Percentiles rank a stretch among this genome's conserved stretches.
phyloP scores from a whole-genome alignment of 2,888 invertebrate species.

The Punctoribates punctum region DNA sequence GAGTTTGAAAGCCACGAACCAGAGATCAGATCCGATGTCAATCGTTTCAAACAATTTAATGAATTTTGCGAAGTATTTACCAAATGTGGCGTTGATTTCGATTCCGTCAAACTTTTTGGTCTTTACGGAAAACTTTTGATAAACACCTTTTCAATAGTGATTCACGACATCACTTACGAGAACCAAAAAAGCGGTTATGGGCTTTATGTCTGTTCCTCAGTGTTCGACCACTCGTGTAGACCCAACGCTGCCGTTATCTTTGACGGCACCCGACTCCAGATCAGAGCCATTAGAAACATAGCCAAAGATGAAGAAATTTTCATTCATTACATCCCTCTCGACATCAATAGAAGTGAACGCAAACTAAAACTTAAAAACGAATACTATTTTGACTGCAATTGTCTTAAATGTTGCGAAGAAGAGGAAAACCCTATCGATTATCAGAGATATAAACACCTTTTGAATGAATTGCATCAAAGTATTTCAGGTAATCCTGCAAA shows the following conservation, averaged over 20 bases:
- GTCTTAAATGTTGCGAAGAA: not conserved
- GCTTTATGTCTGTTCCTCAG: not conserved
- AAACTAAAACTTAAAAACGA: not conserved
- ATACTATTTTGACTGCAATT: conserved; percentile 2
- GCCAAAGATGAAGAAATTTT: not conserved
- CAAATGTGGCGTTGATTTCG: not conserved
- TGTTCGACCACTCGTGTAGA: not conserved
- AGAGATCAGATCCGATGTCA: not conserved
- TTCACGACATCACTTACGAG: conserved; percentile 8
- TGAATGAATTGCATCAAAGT: not conserved
- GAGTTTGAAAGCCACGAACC: not conserved
- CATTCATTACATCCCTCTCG: not conserved
- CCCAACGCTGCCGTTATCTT: not conserved
- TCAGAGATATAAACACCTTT: not conserved
- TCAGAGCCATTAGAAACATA: not conserved
- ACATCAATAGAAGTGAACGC: not conserved
- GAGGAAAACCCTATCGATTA: not conserved
- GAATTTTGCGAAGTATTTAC: not conserved
- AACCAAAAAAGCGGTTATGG: not conserved
- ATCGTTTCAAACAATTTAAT: conserved; percentile 8
- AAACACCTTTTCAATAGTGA: not conserved
- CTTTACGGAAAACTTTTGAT: not conserved
- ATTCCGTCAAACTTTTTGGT: not conserved
- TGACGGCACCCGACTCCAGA: not conserved
- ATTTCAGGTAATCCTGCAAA: not conserved